A percentile compares a stretch with the other conserved stretches of the same genome.
Conservation (phyloP, 2,797 vertebrate species). For the Hoplostethus atlanticus region DNA sequence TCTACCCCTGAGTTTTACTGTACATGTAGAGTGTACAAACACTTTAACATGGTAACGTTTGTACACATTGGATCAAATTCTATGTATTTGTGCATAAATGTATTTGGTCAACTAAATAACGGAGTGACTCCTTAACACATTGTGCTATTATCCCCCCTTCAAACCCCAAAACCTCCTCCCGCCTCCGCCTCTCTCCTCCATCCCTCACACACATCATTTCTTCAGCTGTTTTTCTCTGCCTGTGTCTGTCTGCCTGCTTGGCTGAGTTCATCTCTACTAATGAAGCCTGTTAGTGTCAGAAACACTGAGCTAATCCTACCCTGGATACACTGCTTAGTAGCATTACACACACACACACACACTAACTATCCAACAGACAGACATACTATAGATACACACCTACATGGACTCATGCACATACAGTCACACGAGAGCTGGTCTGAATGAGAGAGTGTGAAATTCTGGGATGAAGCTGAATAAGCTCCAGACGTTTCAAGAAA, state of each 20-base stretch:
- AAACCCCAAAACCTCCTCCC: constrained; percentile 31
- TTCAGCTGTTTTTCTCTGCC: constrained; percentile 55
- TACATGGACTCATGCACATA: constrained; percentile 13
- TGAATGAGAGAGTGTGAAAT: not conserved
- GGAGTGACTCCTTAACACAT: not conserved
- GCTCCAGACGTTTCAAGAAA: constrained; percentile 2
- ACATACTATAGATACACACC: constrained; percentile 5
- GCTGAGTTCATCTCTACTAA: constrained; percentile 65
- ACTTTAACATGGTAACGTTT: no score
- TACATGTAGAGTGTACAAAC: no score
- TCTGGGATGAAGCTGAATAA: no score
- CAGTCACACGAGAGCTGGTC: constrained; percentile 1
- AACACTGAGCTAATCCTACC: constrained; percentile 54
- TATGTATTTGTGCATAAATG: no score
- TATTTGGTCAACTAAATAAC: not conserved
- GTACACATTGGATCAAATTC: no score
- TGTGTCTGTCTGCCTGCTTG: constrained; percentile 51
- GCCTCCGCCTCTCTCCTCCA: constrained; percentile 20
- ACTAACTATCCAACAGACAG: constrained; percentile 9
- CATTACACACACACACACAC: constrained; percentile 14
- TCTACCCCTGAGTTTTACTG: no score
- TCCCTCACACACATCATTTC: constrained; percentile 25
- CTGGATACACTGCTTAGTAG: constrained; percentile 35
- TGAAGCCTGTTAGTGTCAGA: constrained; percentile 70
- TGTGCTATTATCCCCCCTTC: constrained; percentile 12